Conservation (phyloP, 2,113 vertebrate species). For the Trichechus manatus region DNA sequence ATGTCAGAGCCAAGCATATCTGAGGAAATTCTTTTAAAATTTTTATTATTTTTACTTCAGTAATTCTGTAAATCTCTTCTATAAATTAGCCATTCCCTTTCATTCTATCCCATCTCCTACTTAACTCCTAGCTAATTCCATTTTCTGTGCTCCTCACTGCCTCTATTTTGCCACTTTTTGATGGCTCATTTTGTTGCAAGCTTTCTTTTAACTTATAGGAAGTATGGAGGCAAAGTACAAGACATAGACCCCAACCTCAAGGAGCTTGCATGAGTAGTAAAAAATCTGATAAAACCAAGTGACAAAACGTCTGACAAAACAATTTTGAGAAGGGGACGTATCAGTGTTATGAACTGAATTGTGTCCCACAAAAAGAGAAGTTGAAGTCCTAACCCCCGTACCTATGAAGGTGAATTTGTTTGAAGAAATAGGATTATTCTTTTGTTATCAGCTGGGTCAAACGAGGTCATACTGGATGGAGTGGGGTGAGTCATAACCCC, state of each 20-base stretch:
- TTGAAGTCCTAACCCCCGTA: no score
- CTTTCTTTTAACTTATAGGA: background rate
- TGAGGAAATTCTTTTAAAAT: background rate
- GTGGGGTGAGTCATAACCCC: no score
- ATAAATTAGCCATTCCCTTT: background rate
- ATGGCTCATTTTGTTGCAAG: background rate
- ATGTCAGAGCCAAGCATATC: background rate
- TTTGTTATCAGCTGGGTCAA: no score
- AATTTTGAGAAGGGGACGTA: background rate
- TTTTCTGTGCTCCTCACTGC: background rate
- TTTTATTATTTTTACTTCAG: background rate
- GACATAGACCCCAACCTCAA: background rate
- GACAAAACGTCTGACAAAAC: background rate
- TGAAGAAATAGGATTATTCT: no score
- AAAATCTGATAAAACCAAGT: background rate
- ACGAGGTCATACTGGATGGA: no score
- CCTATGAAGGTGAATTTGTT: no score
- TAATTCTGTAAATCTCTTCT: background rate
- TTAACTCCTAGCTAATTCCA: background rate
- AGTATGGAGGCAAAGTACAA: background rate
- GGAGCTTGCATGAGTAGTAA: background rate
- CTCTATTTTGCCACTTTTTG: background rate
- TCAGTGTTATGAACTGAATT: no score
- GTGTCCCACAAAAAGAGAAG: no score
- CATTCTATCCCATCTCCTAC: background rate